A percentile compares a stretch with the other conserved stretches of the same genome.
phyloP scores from a whole-genome alignment of 2,113 vertebrate species.

The Eubucco bourcierii region DNA sequence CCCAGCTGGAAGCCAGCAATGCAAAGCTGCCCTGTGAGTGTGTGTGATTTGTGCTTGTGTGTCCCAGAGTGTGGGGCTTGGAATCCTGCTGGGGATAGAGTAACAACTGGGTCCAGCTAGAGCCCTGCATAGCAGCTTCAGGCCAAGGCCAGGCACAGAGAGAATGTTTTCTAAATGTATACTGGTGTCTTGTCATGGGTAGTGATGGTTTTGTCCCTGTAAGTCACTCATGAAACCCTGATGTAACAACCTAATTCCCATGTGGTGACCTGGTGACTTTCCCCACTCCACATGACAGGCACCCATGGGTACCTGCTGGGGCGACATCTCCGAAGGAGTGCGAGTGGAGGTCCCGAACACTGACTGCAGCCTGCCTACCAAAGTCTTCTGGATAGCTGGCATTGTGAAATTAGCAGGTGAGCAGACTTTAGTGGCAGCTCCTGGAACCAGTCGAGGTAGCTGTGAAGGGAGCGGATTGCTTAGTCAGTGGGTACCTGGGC shows the following conservation, averaged over 20 bases:
- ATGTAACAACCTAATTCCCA: neutral
- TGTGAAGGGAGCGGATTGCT: neutral
- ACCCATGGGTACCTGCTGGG: slow-evolving; percentile 93
- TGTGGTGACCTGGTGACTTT: slow-evolving; percentile 40
- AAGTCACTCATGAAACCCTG: neutral
- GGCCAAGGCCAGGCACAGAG: neutral
- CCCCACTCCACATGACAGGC: slow-evolving; percentile 75
- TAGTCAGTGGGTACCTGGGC: neutral
- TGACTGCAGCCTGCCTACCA: slow-evolving; percentile 89
- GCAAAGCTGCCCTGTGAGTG: neutral
- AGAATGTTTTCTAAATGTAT: neutral
- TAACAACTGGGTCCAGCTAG: neutral
- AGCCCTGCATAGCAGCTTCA: neutral
- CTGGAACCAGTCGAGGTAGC: neutral
- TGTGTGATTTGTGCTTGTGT: neutral
- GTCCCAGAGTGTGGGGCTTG: neutral
- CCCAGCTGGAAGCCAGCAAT: neutral
- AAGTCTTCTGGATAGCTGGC: slow-evolving; percentile 97
- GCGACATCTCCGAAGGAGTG: slow-evolving; percentile 89
- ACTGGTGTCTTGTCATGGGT: neutral
- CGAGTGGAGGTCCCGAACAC: slow-evolving; percentile 93
- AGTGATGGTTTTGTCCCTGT: neutral
- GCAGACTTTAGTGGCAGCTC: neutral
- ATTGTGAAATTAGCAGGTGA: slow-evolving; percentile 94
- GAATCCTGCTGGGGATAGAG: neutral